A percentile compares a stretch with the other conserved stretches of the same genome.
These are phyloP conservation scores for Noctua pronuba DNA, from an alignment of 2,888 invertebrate species.

Conservation along the genomic window DNA sequence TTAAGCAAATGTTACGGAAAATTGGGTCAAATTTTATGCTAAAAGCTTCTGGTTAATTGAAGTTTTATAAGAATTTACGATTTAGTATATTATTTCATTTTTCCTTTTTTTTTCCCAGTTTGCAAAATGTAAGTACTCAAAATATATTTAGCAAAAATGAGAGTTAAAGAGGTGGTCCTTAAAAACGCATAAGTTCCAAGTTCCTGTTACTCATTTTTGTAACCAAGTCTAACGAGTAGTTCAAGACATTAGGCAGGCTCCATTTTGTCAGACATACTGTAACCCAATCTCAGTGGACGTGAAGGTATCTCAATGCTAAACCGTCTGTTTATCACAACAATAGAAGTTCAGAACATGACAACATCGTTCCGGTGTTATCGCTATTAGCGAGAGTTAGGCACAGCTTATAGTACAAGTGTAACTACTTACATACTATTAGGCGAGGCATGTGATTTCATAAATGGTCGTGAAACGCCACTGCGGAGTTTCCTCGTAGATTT, in stretches of 20 bases:
- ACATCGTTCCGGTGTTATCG: slow-evolving; percentile 52
- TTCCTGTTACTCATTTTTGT: slow-evolving; percentile 16
- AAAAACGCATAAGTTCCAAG: slow-evolving; percentile 32
- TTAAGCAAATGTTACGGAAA: slow-evolving; percentile 67
- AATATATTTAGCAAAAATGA: slow-evolving; percentile 18
- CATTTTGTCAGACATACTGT: slow-evolving; percentile 10
- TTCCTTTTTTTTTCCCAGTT: slow-evolving; percentile 33
- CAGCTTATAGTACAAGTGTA: slow-evolving; percentile 65
- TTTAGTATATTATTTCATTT: slow-evolving; percentile 53
- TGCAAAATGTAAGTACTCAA: slow-evolving; percentile 11
- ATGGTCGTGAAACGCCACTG: slow-evolving; percentile 79
- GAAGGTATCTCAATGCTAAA: slow-evolving; percentile 34
- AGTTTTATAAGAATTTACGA: slow-evolving; percentile 64
- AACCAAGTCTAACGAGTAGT: slow-evolving; percentile 3
- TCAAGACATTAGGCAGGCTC: slow-evolving; percentile 2
- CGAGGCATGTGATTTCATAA: slow-evolving; percentile 83
- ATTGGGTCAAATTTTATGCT: slow-evolving; percentile 68
- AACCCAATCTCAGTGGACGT: slow-evolving; percentile 12
- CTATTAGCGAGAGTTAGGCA: slow-evolving; percentile 53
- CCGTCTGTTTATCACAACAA: slow-evolving; percentile 56
- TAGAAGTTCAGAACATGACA: slow-evolving; percentile 54
- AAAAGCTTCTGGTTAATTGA: slow-evolving; percentile 65
- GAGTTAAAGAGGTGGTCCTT: slow-evolving; percentile 20
- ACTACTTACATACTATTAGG: slow-evolving; percentile 77
- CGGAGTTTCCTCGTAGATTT: slow-evolving; percentile 85